Evolutionary conservation across 1,140 invertebrate species (phyloP), one percentile per base, ranked within the genome.

Genomic region (Drosophila kohkoa): DNA sequence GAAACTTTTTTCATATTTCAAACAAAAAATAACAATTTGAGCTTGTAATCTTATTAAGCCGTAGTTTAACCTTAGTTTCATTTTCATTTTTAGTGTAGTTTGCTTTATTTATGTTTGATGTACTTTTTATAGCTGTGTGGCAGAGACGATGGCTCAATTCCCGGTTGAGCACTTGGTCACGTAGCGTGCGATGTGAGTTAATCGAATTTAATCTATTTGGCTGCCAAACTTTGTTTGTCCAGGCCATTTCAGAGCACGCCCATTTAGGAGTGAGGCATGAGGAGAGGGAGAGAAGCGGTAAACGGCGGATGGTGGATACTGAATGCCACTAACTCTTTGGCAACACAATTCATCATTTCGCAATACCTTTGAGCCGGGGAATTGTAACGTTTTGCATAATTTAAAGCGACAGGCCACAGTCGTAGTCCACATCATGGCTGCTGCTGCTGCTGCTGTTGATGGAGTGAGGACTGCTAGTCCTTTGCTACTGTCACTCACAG

Each of bases 321-420:
- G 45, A 32, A 28, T 25, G 54, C 65, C 32, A 49, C 30, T 35
- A 63, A 82, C 76, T 71, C 73, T 70, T 83, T 80, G 69, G 41
- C 55, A 38, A 75, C 38, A 75, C 79, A 77, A 87, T 87, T 88
- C 80, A 87, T 87, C 83, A 88, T 88, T 86, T 63, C 57, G 75
- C 64, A 43, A 75, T 86, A 85, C 81, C 77, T 80, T 65, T 76
- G 59, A 59, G 72, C 59, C 54, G 46, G 30, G 75, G 64, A 79
- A 79, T 87, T 79, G 79, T 79, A 80, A 74, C 83, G 74, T 80
- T 88, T 87, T 87, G 83, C 83, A 87, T 87, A 87, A 87, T 87
- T 87, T 87, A 87, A 87, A 69, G 51, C 80, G 83, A 72, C 83
- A 87, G 77, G 83, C 83, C 81, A 46, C 81, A 77, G 52, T 64